Base-by-base conservation (phyloP, 2,888 invertebrate genomes). In the Tetramorium bicarinatum region DNA sequence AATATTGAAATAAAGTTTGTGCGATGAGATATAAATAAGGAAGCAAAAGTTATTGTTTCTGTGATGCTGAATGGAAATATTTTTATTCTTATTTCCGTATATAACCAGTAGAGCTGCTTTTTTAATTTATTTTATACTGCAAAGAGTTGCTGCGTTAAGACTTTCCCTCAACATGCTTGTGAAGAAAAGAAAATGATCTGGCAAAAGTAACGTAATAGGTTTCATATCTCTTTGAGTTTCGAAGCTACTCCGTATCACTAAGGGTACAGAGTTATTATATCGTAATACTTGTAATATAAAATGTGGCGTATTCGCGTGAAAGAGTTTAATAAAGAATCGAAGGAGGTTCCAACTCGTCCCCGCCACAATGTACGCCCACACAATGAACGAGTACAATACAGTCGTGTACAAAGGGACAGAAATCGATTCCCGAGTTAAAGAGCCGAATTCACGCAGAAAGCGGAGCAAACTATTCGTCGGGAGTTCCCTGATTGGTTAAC, bases 401-500 rank as follows among this genome's bases (percentile, higher is more conserved):
- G 62, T 29, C 18, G 52, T 41, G 52, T 72, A 84, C 85, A 84
- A 87, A 86, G 84, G 62, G 61, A 44, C 62, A 75, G 64, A 67
- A 71, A 82, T 85, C 88, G 81, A 84, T 88, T 71, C n/a, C 8
- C 44, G 29, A 47, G 67, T 47, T 64, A 83, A 85, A 85, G 87
- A 80, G 83, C 67, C 71, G 80, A 88, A 87, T 88, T 59, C 79
- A 87, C 87, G 87, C 85, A 85, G 85, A 82, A 87, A 87, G 77
- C 82, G 62, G 75, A 38, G 80, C 82, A 87, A 91, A 91, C 89
- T 89, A 86, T 87, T 90, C 88, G 76, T 49, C 34, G 82, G 91
- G 29, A 34, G 88, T 88, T 90, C 79, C 84, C 77, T 86, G 91
- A 92, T 91, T 90, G 87, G 88, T 87, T 91, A 92, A 91, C 91